Base-by-base conservation (phyloP, 1,140 invertebrate species). In the Cotesia glomerata region DNA sequence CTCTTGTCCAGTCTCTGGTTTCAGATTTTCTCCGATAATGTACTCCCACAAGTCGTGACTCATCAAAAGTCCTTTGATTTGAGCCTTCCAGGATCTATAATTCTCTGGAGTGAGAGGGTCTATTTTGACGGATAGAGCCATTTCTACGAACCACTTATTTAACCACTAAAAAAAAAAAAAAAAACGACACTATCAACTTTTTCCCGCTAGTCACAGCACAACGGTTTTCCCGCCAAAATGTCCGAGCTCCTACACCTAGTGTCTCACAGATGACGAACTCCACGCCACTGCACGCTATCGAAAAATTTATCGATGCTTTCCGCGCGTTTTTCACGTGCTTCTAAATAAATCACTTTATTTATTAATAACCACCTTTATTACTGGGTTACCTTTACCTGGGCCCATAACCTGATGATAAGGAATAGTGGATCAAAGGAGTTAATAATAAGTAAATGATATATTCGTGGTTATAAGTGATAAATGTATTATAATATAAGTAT, bases 231-330 rank as follows among this genome's bases (percentile, higher is more conserved):
- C 34, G 63, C 63, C 18, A 65, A 35, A 65, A 4, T 65, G n/a
- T n/a, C 18, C 36, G 13, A 32, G 36, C 32, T 65, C 63, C 34
- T n/a, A 63, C n/a, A 14, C 13, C 5, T 16, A 36, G 36, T 32
- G 32, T 32, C 36, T 39, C 34, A 36, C 63, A 65, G n/a, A 36
- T 65, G 34, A 65, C 63, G 39, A 65, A 65, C 7, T 65, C 63
- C 63, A 65, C 63, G 63, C 34, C 63, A 65, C 65, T 52, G 45
- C 51, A 68, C 51, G 65, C 65, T 52, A 68, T 68, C 3, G 51
- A n/a, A n/a, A 68, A 36, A 36, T 7, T 36, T 36, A 3, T 36
- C 35, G 35, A 36, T 36, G 35, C 35, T 36, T 36, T 7, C 35
- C 35, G 35, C 35, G 35, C 35, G 35, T 36, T 36, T 36, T 36